Evolutionary conservation across 2,888 invertebrate genomes (phyloP).

Genomic region (Lymantria dispar): DNA sequence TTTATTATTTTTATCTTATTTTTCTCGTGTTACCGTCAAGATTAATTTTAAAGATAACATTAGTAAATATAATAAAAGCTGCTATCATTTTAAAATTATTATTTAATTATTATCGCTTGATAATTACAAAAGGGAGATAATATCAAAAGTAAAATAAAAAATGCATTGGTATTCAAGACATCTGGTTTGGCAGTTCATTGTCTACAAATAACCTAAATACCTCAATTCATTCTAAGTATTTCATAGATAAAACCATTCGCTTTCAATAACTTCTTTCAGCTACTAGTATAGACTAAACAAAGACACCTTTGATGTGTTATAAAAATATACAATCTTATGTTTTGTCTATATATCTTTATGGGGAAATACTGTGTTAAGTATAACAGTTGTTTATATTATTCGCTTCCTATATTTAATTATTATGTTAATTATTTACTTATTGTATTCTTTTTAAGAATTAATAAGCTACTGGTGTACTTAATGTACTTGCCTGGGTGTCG

Average conservation of each 20-base stretch:
- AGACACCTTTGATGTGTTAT: slow-evolving; percentile 2
- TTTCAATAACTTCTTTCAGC: slow-evolving; percentile 10
- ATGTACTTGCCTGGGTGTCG: no score
- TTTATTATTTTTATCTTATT: no score
- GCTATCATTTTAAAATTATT: no score
- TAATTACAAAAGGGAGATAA: no score
- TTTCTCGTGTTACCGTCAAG: no score
- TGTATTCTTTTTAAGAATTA: background rate
- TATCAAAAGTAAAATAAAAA: no score
- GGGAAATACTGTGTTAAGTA: slow-evolving; percentile 11
- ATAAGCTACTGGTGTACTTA: background rate
- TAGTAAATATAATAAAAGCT: no score
- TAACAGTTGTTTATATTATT: background rate
- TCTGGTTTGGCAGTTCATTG: background rate
- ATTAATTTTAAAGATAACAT: no score
- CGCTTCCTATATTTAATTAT: background rate
- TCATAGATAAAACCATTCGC: slow-evolving; percentile 2
- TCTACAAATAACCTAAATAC: background rate
- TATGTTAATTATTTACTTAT: background rate
- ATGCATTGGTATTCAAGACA: background rate
- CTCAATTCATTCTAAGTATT: slow-evolving; percentile 3
- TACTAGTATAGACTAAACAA: slow-evolving; percentile 20
- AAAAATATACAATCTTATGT: slow-evolving; percentile 12
- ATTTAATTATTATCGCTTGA: no score
- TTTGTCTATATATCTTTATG: slow-evolving; percentile 12